These are phyloP conservation scores for Antitype chi DNA, from an alignment of 2,888 invertebrate species.

Conservation along the genomic window DNA sequence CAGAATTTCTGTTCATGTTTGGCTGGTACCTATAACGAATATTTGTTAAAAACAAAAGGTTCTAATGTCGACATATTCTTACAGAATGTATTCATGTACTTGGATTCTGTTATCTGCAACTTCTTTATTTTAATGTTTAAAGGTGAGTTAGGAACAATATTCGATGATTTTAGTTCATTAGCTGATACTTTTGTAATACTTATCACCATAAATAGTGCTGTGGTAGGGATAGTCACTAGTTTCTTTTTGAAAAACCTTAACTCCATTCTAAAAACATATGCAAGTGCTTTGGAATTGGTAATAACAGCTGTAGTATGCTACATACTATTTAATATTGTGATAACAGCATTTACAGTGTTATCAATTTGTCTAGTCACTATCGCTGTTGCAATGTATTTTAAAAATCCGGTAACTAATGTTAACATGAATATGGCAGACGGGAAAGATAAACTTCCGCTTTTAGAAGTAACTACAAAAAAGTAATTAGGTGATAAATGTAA, in stretches of 20 bases:
- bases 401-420: slow-evolving; percentile 95
- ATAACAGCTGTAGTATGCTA: slow-evolving; percentile 97
- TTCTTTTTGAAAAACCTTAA: slow-evolving; percentile 98
- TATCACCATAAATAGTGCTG: slow-evolving; percentile 96
- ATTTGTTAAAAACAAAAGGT: slow-evolving; percentile 96
- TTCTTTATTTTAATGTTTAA: slow-evolving; percentile 92
- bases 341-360: slow-evolving; percentile 95
- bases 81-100: slow-evolving; percentile 98
- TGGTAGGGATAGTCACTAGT: slow-evolving; percentile 98
- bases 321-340: slow-evolving; percentile 95
- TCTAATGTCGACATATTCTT: slow-evolving; percentile 96
- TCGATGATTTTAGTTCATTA: slow-evolving; percentile 91
- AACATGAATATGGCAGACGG: slow-evolving; percentile 55
- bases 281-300: slow-evolving; percentile 97
- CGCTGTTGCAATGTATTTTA: slow-evolving; percentile 96
- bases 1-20: slow-evolving; percentile 98
- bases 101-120: slow-evolving; percentile 98
- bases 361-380: slow-evolving; percentile 95
- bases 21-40: slow-evolving; percentile 99
- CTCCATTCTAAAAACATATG: slow-evolving; percentile 98
- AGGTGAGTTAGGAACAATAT: slow-evolving; percentile 92
- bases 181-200: slow-evolving; percentile 93
- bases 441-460: slow-evolving; percentile 78
- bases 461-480: slow-evolving; percentile 74
- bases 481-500: slow-evolving; percentile 29